Base-by-base conservation (phyloP, 2,888 invertebrate genomes). In the Ethmia dodecea region DNA sequence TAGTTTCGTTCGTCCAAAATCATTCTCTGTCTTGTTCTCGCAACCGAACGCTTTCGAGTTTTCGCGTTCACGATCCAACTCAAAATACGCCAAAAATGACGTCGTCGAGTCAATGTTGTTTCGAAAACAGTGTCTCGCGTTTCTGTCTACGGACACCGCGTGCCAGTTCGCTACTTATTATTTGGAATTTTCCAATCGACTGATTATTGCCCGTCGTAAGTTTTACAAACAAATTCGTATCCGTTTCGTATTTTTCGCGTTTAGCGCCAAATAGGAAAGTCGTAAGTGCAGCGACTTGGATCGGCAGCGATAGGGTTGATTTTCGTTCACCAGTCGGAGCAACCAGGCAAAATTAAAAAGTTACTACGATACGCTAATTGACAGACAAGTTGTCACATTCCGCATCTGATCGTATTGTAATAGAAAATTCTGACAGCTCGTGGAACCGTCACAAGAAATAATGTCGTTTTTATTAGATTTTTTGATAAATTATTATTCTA, bases 151-250 rank as follows among this genome's bases (percentile, higher is more conserved):
- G 67, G 75, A 62, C 57, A 68, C 66, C 68, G 74, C 78, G 78
- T 70, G 80, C 70, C 55, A 70, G 69, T 68, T 24, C 67, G 63
- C 67, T 60, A 66, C 65, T 67, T 65, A 67, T 67, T 74, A 74
- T 78, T 88, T 77, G 88, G 87, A 89, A 89, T 89, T 89, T 89
- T 89, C 89, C 89, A 88, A 89, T 87, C 81, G 86, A 88, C 86
- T 84, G 88, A 86, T 69, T 67, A 70, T 57, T 66, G 64, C 58
- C 51, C 52, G 67, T 69, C 66, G 76, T 80, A 74, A 81, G 80
- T 81, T 83, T 77, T 77, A 76, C 77, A 80, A 81, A 79, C 77
- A 77, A 79, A 78, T 74, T 75, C 64, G 65, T 72, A 67, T 76
- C 70, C 69, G 76, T 74, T 77, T 79, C 71, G 68, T 75, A 74